These are phyloP conservation scores for Taurulus bubalis DNA, from an alignment of 2,113 vertebrate species.

Conservation along the genomic window DNA sequence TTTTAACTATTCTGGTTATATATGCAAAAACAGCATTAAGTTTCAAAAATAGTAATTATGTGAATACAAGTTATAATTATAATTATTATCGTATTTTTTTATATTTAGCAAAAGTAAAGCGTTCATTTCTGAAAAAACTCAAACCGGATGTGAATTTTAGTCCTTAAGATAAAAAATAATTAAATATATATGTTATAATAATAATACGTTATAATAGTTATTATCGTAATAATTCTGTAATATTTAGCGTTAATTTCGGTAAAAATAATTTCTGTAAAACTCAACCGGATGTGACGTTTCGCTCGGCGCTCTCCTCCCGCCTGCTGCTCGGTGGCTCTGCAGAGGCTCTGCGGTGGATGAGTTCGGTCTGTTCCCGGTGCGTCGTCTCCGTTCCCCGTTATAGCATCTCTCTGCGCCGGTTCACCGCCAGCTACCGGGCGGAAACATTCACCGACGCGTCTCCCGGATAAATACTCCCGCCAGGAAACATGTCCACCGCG, in stretches of 20 bases:
- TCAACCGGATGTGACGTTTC: conserved; percentile 5
- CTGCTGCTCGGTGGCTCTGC: conserved; percentile 2
- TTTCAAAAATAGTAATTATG: not conserved
- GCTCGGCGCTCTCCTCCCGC: conserved; percentile 8
- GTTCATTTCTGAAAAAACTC: too few relatives aligned
- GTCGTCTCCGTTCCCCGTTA: not conserved
- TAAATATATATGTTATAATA: too few relatives aligned
- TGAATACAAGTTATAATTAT: not conserved
- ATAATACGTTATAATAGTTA: too few relatives aligned
- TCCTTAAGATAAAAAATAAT: too few relatives aligned
- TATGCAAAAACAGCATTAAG: too few relatives aligned
- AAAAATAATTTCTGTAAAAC: not conserved
- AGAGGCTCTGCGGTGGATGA: not conserved
- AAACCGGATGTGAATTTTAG: too few relatives aligned
- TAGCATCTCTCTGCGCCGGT: not conserved
- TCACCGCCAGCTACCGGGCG: not conserved
- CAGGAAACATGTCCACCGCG: conserved; percentile 83
- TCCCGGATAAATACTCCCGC: not conserved
- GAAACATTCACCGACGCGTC: not conserved
- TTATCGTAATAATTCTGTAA: not conserved
- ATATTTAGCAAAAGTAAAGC: too few relatives aligned
- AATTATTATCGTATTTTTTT: not conserved
- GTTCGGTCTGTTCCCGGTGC: conserved; percentile 23
- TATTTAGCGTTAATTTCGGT: not conserved
- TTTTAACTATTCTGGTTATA: too few relatives aligned